Conservation (phyloP, 2,113 vertebrate genomes). For the Pogona vitticeps region DNA sequence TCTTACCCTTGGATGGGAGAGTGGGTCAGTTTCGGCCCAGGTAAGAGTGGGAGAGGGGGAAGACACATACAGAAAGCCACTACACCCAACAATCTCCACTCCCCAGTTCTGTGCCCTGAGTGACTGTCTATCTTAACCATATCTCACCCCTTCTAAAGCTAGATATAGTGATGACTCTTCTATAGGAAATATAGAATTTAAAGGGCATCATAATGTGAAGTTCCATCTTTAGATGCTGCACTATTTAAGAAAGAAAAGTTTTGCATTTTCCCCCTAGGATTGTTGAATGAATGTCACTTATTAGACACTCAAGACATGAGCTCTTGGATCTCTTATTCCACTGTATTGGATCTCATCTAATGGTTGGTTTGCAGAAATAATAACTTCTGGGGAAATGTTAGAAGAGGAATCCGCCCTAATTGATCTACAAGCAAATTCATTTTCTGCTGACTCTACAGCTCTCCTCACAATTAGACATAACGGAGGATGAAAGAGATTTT, state of each 20-base stretch:
- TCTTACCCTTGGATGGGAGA: too few relatives aligned
- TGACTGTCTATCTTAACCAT: too few relatives aligned
- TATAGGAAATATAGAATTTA: neutral
- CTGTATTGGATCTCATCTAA: conserved; percentile 21
- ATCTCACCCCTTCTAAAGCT: too few relatives aligned
- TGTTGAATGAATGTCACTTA: conserved; percentile 12
- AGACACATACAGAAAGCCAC: too few relatives aligned
- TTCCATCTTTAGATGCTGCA: neutral
- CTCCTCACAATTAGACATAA: conserved; percentile 35
- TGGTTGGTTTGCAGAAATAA: conserved; percentile 31
- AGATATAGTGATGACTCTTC: too few relatives aligned
- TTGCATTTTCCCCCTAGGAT: neutral
- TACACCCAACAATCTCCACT: too few relatives aligned
- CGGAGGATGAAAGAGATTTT: conserved; percentile 21
- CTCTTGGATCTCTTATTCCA: conserved; percentile 48
- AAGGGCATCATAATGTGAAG: neutral
- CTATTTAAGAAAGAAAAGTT: too few relatives aligned
- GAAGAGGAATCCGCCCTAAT: conserved; percentile 49
- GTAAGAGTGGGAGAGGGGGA: too few relatives aligned
- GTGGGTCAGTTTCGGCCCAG: too few relatives aligned
- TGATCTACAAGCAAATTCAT: conserved; percentile 47
- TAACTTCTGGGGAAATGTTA: conserved; percentile 45
- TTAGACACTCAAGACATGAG: conserved; percentile 49
- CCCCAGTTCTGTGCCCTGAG: too few relatives aligned
- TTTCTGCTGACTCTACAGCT: conserved; percentile 38